Percentiles rank a stretch among this genome's conserved stretches.
Conservation (phyloP, 2,888 invertebrate genomes). For the Platycnemis pennipes region DNA sequence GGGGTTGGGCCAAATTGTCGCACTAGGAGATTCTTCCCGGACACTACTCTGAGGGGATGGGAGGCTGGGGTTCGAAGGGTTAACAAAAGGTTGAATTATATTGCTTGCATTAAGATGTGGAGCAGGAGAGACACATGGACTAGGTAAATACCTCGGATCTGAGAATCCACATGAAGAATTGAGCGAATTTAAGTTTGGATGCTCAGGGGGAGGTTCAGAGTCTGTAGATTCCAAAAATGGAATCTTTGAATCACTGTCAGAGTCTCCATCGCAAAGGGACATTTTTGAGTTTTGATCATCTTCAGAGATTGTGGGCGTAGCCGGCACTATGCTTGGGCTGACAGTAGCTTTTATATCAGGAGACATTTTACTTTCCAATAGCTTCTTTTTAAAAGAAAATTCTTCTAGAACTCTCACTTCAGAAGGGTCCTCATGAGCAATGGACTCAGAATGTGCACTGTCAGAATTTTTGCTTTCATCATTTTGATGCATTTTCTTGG, state of each 20-base stretch:
- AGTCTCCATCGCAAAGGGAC: conserved; percentile 49
- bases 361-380: conserved; percentile 16
- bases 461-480: background rate
- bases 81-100: conserved; percentile 14
- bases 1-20: conserved; percentile 22
- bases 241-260: conserved; percentile 24
- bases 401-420: background rate
- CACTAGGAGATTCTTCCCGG: background rate
- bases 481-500: background rate
- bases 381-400: conserved; percentile 52
- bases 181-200: background rate
- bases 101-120: background rate
- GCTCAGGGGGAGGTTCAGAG: background rate
- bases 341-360: background rate
- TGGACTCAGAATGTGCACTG: background rate
- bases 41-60: conserved; percentile 29
- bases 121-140: background rate
- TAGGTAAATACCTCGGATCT: conserved; percentile 41
- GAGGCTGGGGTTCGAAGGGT: conserved; percentile 39
- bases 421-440: background rate
- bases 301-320: background rate
- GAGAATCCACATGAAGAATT: background rate
- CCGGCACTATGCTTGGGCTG: background rate
- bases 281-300: conserved; percentile 20
- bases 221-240: conserved; percentile 11